Evolutionary conservation across 2,797 vertebrate species (phyloP).

Genomic region (Sebastes oblongus): DNA sequence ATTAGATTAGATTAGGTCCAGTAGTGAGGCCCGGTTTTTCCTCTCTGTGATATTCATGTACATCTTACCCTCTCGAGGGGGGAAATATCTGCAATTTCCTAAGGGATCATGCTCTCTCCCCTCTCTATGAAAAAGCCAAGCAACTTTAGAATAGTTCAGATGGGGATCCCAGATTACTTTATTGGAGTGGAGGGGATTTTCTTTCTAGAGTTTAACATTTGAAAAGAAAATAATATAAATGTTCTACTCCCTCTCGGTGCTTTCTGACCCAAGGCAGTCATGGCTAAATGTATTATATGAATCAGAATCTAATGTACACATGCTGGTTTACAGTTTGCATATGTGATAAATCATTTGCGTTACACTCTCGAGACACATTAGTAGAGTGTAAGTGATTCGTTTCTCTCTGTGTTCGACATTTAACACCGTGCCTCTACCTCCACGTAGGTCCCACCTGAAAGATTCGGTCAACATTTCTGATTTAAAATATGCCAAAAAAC

Average conservation of each 20-base stretch:
- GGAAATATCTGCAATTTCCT: constrained; percentile 40
- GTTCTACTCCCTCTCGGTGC: not conserved
- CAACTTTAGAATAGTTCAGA: not conserved
- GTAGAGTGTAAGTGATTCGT: not conserved
- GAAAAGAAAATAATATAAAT: not conserved
- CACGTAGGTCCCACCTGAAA: not conserved
- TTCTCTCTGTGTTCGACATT: not conserved
- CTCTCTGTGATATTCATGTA: constrained; percentile 13
- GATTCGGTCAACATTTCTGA: not conserved
- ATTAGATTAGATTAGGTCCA: constrained; percentile 58
- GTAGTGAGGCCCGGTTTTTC: constrained; percentile 37
- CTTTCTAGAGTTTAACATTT: constrained; percentile 9
- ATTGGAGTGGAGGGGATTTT: not conserved
- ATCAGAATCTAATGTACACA: constrained; percentile 1
- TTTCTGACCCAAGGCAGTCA: not conserved
- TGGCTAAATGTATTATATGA: not conserved
- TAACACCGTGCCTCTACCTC: not conserved
- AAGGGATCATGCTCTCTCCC: not conserved
- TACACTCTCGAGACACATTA: not conserved
- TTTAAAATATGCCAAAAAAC: not conserved
- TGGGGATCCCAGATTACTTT: constrained; percentile 16
- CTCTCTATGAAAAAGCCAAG: constrained; percentile 8
- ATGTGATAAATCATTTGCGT: constrained; percentile 7
- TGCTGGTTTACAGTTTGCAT: not conserved
- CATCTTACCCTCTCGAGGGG: not conserved